Evolutionary conservation across 2,888 invertebrate species (phyloP).

Genomic region (Coelinius sp.): DNA sequence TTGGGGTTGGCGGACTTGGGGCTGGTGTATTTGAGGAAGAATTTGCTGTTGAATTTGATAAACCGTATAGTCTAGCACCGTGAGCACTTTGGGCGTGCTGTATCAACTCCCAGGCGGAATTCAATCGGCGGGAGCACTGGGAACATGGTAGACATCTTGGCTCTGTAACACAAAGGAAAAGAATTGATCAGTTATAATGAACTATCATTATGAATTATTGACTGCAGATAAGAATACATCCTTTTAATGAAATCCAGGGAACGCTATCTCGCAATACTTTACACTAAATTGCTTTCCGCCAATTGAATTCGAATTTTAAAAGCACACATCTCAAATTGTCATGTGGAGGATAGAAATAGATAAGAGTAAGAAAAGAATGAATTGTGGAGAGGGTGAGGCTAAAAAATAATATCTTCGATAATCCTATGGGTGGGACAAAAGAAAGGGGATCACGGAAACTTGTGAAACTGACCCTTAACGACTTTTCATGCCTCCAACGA

Average conservation of each 20-base stretch:
- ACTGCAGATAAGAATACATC: conserved; percentile 25
- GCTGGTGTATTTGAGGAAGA: conserved; percentile 70
- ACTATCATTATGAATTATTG: conserved; percentile 3
- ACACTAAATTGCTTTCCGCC: conserved; percentile 55
- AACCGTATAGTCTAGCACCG: conserved; percentile 93
- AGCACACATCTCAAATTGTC: conserved; percentile 65
- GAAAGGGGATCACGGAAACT: conserved; percentile 43
- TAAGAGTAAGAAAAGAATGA: conserved; percentile 21
- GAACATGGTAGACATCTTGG: conserved; percentile 95
- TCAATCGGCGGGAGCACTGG: conserved; percentile 91
- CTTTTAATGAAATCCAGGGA: not conserved
- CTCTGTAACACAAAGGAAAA: conserved; percentile 78
- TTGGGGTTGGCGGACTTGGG: conserved; percentile 70
- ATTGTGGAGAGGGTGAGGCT: conserved; percentile 49
- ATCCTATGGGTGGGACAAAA: conserved; percentile 44
- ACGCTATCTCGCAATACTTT: conserved; percentile 60
- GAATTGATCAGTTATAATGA: not conserved
- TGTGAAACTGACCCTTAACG: conserved; percentile 71
- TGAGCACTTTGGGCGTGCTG: conserved; percentile 96
- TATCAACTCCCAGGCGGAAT: conserved; percentile 95
- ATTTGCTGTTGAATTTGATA: conserved; percentile 66
- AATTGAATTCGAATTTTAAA: conserved; percentile 66
- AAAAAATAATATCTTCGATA: conserved; percentile 64
- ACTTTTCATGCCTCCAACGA: conserved; percentile 63
- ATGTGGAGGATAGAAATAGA: not conserved